These are phyloP conservation scores for Argyresthia albistria DNA, from an alignment of 2,888 invertebrate species.

Conservation along the genomic window DNA sequence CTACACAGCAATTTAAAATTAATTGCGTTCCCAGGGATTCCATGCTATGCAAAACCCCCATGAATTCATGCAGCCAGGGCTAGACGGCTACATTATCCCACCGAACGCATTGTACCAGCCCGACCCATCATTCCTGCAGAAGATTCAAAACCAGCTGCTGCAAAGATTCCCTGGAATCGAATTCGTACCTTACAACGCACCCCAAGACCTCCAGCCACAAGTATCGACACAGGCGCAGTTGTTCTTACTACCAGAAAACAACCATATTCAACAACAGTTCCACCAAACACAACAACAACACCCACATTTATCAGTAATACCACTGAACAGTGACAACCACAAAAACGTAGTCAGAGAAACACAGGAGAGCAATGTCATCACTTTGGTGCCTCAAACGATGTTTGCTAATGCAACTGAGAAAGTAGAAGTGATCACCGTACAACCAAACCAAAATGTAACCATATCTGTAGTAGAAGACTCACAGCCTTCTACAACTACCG, in stretches of 20 bases:
- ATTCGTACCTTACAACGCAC: slow-evolving; percentile 53
- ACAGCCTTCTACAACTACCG: slow-evolving; percentile 38
- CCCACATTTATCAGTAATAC: slow-evolving; percentile 26
- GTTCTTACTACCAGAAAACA: slow-evolving; percentile 6
- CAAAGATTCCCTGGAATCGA: slow-evolving; percentile 53
- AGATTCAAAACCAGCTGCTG: slow-evolving; percentile 47
- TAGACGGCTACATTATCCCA: slow-evolving; percentile 47
- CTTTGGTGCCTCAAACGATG: slow-evolving; percentile 37
- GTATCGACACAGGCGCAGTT: slow-evolving; percentile 23
- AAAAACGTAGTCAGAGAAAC: slow-evolving; percentile 54
- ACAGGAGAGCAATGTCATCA: slow-evolving; percentile 38
- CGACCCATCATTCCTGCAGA: slow-evolving; percentile 59
- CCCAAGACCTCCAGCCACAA: slow-evolving; percentile 22
- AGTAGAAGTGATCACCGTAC: slow-evolving; percentile 27
- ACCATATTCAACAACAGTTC: not conserved
- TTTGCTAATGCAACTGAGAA: slow-evolving; percentile 34
- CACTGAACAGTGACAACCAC: slow-evolving; percentile 21
- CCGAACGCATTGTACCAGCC: slow-evolving; percentile 64
- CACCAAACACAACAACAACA: slow-evolving; percentile 23
- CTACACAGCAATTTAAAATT: too few relatives aligned
- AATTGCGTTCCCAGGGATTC: slow-evolving; percentile 27
- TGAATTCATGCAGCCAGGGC: slow-evolving; percentile 39
- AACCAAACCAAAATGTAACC: slow-evolving; percentile 26
- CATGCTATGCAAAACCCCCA: slow-evolving; percentile 36
- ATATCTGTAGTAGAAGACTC: slow-evolving; percentile 31